Base-by-base conservation (phyloP, 2,113 vertebrate genomes). In the Grallaria varia region DNA sequence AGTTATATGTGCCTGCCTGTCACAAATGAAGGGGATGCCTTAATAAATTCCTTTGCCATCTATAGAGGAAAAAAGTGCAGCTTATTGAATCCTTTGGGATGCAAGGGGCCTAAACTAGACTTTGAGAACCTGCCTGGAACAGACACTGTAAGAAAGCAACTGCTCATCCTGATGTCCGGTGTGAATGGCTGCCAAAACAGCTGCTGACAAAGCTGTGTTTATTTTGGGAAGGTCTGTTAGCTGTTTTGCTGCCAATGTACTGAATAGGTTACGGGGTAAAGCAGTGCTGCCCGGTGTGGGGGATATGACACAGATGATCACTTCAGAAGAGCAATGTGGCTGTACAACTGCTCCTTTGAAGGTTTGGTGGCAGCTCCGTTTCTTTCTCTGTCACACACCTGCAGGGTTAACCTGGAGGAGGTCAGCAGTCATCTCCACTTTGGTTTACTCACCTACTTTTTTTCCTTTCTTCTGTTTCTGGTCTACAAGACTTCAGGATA, bases 141-240 rank as follows among this genome's bases (percentile, higher is more conserved):
- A 81, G 72, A 89, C 84, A 47, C 40, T 69, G 23, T 75, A 73
- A 79, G 81, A 77, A 87, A 89, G 39, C 69, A 91, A 82, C 60
- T 47, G 74, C 58, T 84, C 50, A 47, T 86, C 59, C 71, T 76
- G 30, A 69, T 16, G 67, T 74, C 79, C 50, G 44, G 9, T 31
- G 35, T 58, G 55, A 85, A 53, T 44, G 73, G 24, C 60, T 95
- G 80, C 90, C 78, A 69, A 63, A 82, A 56, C 77, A 86, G 79
- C 58, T 89, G 77, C 63, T 91, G 85, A 75, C 40, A 91, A 89
- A 90, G 39, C 96, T 83, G 37, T 79, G 78, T 83, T 93, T 93
- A 90, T 96, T 95, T 96, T 77, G 50, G 74, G 59, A 91, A 93
- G 45, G 23, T 87, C 69, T 85, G 39, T 50, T 88, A 33, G 72